Evolutionary conservation across 2,113 vertebrate genomes (phyloP).

Genomic region (Speoplatyrhinus poulsoni): DNA sequence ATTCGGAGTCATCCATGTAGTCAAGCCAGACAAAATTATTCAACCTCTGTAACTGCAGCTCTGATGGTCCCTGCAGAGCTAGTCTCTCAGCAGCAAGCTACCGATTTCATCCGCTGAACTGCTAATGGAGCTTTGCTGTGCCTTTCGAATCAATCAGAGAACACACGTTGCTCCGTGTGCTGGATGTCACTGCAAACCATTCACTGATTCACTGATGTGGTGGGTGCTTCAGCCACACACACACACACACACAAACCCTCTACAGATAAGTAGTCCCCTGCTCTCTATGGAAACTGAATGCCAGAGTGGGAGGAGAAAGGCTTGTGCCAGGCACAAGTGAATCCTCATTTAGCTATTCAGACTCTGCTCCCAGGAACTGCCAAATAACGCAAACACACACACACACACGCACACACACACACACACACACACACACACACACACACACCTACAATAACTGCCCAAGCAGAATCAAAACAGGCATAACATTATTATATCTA

Average conservation of each 20-base stretch:
- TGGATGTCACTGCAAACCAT: slow-evolving; percentile 37
- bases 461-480: neutral
- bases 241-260: neutral
- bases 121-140: slow-evolving; percentile 36
- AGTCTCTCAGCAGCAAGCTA: slow-evolving; percentile 26
- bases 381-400: slow-evolving; percentile 26
- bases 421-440: too few species aligned
- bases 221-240: slow-evolving; percentile 40
- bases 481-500: neutral
- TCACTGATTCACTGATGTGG: slow-evolving; percentile 10
- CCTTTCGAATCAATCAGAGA: slow-evolving; percentile 21
- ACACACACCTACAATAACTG: neutral
- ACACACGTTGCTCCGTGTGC: slow-evolving; percentile 47
- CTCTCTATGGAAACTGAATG: neutral
- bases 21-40: too few species aligned
- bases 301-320: slow-evolving; percentile 40
- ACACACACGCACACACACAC: slow-evolving; percentile 30
- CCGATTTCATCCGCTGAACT: slow-evolving; percentile 30
- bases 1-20: too few species aligned
- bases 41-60: neutral
- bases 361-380: slow-evolving; percentile 35
- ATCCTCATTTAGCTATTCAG: slow-evolving; percentile 60
- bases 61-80: neutral
- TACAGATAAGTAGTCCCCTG: neutral
- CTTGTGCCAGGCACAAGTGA: slow-evolving; percentile 68